Base-by-base conservation (phyloP, 2,888 invertebrate species). In the Tuta absoluta region DNA sequence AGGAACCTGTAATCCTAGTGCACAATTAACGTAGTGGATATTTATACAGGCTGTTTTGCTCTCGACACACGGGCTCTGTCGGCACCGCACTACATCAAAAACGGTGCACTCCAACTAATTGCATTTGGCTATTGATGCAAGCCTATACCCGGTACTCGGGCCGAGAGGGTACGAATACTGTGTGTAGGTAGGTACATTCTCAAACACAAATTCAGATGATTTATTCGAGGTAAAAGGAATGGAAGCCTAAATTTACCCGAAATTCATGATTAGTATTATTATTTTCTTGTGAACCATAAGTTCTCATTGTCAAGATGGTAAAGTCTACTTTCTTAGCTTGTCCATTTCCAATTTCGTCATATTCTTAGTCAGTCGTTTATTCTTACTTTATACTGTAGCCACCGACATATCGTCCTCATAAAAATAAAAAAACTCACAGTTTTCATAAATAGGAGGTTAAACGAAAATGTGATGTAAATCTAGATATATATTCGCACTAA, bases 81-180 rank as follows among this genome's bases (percentile, higher is more conserved):
- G 76, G 81, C 80, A 81, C 75, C 74, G 82, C 79, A 85, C 87
- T 87, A 87, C 88, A 87, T 91, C 90, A 89, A 91, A 91, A 91
- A 90, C 87, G 87, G 74, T 85, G 88, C 91, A 91, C 91, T 91
- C 88, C 81, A 86, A 87, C 89, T 91, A 91, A 91, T 91, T 91
- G 91, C 90, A 82, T 89, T 86, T 83, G 81, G 81, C 84, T 83
- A 87, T 89, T 89, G 90, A 89, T 86, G 84, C 82, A 74, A 72
- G 79, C 80, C 80, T 82, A 83, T 72, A 68, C 71, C 60, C 63
- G 51, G 51, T 65, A 68, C 67, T 67, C 72, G 76, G 82, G 80
- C 81, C 82, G 21, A 14, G 24, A n/a, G 49, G 41, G 17, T 28
- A 48, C 49, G 49, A 56, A 56, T 56, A 56, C 10, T 33, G n/a